Evolutionary conservation across 2,888 invertebrate genomes (phyloP).

Genomic region (Hypomecis punctinalis): DNA sequence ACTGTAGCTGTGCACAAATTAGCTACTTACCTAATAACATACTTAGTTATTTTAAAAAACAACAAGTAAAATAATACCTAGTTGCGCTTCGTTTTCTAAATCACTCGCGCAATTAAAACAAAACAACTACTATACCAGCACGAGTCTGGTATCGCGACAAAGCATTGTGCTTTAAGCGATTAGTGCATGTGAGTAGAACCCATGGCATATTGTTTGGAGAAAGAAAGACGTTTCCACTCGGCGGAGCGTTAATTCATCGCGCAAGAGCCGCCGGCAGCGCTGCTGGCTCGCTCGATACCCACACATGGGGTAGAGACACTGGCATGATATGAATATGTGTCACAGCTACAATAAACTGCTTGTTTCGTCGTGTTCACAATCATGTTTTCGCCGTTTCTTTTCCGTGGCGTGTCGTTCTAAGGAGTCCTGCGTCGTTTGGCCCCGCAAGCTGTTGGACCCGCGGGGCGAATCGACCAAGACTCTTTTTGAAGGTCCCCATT

Average conservation of each 20-base stretch:
- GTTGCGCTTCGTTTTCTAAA: too few species aligned
- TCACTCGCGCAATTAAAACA: not conserved
- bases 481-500: too few species aligned
- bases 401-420: too few species aligned
- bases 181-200: slow-evolving; percentile 25
- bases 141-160: slow-evolving; percentile 17
- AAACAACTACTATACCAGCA: not conserved
- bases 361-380: not conserved
- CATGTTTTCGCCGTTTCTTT: not conserved
- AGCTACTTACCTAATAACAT: too few species aligned
- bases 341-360: not conserved
- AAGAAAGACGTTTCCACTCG: slow-evolving; percentile 69
- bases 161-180: slow-evolving; percentile 34
- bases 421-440: too few species aligned
- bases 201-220: slow-evolving; percentile 58
- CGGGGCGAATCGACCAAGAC: too few species aligned
- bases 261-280: slow-evolving; percentile 52
- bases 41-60: too few species aligned
- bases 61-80: too few species aligned
- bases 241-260: slow-evolving; percentile 67
- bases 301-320: slow-evolving; percentile 2
- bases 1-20: too few species aligned
- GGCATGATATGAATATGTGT: slow-evolving; percentile 22
- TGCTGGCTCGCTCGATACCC: slow-evolving; percentile 42
- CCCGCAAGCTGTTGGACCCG: too few species aligned